Conservation (phyloP, 2,888 invertebrate genomes). For the Parnassius smintheus region DNA sequence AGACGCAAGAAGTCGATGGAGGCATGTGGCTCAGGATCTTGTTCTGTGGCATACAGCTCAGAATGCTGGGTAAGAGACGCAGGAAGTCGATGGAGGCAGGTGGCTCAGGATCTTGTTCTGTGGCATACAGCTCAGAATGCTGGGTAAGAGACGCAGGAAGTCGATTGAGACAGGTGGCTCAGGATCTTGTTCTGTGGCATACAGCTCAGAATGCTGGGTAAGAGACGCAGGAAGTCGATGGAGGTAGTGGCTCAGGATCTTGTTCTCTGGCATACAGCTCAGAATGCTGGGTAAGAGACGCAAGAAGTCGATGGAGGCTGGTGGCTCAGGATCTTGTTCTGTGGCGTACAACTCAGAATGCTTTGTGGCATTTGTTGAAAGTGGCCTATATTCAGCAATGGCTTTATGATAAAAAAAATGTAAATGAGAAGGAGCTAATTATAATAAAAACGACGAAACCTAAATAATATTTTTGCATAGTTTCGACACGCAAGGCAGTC, state of each 20-base stretch:
- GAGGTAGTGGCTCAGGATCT: too few species aligned
- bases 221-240: too few species aligned
- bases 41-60: neutral
- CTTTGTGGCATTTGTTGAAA: neutral
- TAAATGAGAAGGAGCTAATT: conserved; percentile 4
- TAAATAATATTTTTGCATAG: neutral
- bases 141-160: neutral
- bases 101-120: neutral
- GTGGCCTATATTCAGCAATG: too few species aligned
- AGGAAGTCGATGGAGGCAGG: too few species aligned
- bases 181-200: neutral
- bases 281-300: neutral
- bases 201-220: neutral
- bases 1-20: too few species aligned
- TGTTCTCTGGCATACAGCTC: neutral
- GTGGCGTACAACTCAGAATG: neutral
- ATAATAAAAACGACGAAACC: conserved; percentile 5
- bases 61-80: neutral
- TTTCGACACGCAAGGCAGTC: neutral
- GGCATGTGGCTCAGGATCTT: too few species aligned
- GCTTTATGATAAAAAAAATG: neutral
- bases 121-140: neutral
- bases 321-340: neutral
- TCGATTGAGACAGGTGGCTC: too few species aligned
- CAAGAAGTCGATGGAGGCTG: too few species aligned